Percentiles rank a stretch among this genome's conserved stretches.
Evolutionary conservation across 2,113 vertebrate genomes (phyloP).

Genomic region (Actenoides hombroni): DNA sequence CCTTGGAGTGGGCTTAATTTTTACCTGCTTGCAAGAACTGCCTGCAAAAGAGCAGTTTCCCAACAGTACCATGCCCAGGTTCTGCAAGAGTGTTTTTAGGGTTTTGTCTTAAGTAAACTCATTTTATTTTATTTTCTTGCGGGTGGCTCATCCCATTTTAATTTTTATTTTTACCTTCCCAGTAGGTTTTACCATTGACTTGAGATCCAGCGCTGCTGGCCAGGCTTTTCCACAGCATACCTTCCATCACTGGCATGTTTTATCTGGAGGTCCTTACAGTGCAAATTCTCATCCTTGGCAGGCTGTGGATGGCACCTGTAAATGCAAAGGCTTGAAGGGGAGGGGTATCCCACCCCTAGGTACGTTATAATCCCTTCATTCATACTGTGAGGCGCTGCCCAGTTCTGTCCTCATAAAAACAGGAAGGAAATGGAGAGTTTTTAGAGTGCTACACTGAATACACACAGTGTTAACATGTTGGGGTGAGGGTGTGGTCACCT

Average conservation of each 20-base stretch:
- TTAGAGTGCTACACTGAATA: neutral
- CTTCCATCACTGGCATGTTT: constrained; percentile 68
- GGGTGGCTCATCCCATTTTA: neutral
- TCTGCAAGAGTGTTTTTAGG: neutral
- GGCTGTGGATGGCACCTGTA: constrained; percentile 40
- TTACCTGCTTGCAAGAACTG: neutral
- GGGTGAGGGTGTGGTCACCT: neutral
- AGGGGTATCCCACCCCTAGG: constrained; percentile 41
- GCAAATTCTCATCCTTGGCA: constrained; percentile 30
- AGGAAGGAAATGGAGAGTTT: neutral
- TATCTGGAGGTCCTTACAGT: constrained; percentile 54
- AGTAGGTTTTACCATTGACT: constrained; percentile 53
- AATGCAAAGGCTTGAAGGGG: constrained; percentile 57
- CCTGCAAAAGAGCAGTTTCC: neutral
- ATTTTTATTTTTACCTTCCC: neutral
- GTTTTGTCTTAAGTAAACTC: neutral
- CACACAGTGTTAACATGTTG: neutral
- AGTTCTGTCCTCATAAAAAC: neutral
- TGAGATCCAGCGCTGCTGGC: constrained; percentile 54
- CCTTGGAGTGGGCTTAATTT: neutral
- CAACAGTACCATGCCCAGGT: neutral
- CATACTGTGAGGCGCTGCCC: neutral
- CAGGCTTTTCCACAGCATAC: constrained; percentile 64
- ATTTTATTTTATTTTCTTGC: neutral
- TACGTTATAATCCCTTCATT: constrained; percentile 28